Percentiles rank a stretch among this genome's conserved stretches.
Evolutionary conservation across 2,888 invertebrate genomes (phyloP).

Genomic region (Microplitis deprimator): DNA sequence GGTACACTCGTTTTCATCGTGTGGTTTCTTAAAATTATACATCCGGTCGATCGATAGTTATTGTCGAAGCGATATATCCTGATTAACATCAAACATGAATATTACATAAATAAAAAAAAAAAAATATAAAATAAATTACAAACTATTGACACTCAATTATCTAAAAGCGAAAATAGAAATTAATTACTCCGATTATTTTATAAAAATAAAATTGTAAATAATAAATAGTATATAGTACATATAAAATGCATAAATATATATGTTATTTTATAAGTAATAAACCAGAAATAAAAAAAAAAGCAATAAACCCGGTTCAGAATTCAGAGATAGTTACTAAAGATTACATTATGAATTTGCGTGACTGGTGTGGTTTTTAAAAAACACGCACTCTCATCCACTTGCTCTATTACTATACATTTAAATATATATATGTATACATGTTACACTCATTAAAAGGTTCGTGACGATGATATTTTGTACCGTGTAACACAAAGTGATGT

Average conservation of each 20-base stretch:
- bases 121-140: neutral
- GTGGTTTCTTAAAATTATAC: slow-evolving; percentile 17
- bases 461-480: neutral
- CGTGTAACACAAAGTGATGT: no score
- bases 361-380: neutral
- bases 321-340: neutral
- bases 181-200: no score
- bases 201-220: neutral
- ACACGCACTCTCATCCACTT: neutral
- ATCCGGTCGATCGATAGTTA: neutral
- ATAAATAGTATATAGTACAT: neutral
- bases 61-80: neutral
- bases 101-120: neutral
- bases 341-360: neutral
- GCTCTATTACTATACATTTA: neutral
- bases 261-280: neutral
- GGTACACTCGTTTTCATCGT: slow-evolving; percentile 19
- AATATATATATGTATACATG: neutral
- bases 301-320: neutral
- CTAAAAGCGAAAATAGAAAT: neutral
- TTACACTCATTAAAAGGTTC: neutral
- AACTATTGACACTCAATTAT: neutral
- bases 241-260: neutral
- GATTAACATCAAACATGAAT: neutral
- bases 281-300: neutral